phyloP scores from a whole-genome alignment of 2,113 vertebrate species.

The Deroptyus accipitrinus region DNA sequence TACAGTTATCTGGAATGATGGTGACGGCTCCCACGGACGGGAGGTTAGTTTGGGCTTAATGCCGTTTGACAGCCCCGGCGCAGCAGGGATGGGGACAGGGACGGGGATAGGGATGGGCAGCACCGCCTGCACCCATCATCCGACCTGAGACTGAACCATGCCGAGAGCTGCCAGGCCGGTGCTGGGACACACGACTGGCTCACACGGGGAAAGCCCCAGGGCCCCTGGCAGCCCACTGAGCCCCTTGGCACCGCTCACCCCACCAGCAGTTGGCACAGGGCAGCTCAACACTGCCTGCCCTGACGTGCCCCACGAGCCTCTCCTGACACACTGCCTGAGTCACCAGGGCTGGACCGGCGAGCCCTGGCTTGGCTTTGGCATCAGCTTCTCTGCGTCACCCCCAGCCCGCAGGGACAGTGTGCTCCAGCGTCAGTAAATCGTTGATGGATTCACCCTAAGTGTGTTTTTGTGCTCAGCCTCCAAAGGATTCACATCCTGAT shows the following conservation, averaged over 20 bases:
- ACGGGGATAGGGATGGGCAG: background rate
- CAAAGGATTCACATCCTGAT: background rate
- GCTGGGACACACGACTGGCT: rapidly evolving
- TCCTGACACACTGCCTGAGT: background rate
- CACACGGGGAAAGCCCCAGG: rapidly evolving
- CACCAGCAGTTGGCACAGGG: background rate
- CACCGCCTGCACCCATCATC: background rate
- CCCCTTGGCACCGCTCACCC: background rate
- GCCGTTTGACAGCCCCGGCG: background rate
- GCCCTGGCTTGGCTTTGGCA: background rate
- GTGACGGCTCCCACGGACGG: background rate
- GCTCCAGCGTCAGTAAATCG: rapidly evolving
- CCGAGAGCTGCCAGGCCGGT: background rate
- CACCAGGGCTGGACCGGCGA: background rate
- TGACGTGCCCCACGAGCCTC: rapidly evolving
- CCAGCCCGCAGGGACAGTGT: background rate
- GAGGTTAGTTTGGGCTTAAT: background rate
- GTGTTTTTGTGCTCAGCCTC: background rate
- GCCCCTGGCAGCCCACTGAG: background rate
- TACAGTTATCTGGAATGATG: constrained; percentile 23
- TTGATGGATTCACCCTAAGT: rapidly evolving
- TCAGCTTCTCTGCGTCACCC: background rate
- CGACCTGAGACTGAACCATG: rapidly evolving
- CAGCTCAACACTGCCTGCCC: background rate
- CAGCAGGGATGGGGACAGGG: rapidly evolving